Evolutionary conservation across 2,888 invertebrate genomes (phyloP).

Genomic region (Archips xylosteana): DNA sequence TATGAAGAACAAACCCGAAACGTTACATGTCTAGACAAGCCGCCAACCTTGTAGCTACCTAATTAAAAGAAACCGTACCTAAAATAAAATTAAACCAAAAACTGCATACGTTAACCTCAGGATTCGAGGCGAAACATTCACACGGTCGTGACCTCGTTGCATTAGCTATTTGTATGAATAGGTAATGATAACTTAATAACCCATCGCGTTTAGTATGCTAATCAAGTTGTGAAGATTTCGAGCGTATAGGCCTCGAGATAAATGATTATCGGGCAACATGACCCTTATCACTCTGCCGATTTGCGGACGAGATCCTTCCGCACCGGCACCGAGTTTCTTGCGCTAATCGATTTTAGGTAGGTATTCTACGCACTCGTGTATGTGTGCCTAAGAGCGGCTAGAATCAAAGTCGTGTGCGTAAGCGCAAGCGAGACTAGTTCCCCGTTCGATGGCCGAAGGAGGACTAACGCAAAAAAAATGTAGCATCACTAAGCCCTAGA

Average conservation of each 20-base stretch:
- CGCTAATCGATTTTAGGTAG: no score
- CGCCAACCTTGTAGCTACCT: not conserved
- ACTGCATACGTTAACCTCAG: conserved; percentile 28
- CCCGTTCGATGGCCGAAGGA: no score
- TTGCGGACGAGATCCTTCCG: no score
- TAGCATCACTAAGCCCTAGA: no score
- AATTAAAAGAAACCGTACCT: not conserved
- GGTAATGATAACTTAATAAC: conserved; percentile 36
- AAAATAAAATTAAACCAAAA: conserved; percentile 8
- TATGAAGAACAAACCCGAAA: not conserved
- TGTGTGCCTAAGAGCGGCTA: no score
- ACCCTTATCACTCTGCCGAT: no score
- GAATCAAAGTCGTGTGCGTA: no score
- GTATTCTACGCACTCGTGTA: no score
- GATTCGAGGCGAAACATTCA: conserved; percentile 32
- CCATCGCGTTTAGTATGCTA: conserved; percentile 25
- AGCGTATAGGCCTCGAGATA: not conserved
- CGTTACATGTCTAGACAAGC: not conserved
- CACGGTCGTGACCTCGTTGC: conserved; percentile 34
- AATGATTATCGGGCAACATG: not conserved
- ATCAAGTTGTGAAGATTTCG: conserved; percentile 9
- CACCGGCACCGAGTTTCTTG: no score
- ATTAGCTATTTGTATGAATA: conserved; percentile 33
- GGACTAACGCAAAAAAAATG: no score
- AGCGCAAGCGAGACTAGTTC: no score